Evolutionary conservation across 92 coral and sea anemone species (phyloP).

Genomic region (Bergia sp.): DNA sequence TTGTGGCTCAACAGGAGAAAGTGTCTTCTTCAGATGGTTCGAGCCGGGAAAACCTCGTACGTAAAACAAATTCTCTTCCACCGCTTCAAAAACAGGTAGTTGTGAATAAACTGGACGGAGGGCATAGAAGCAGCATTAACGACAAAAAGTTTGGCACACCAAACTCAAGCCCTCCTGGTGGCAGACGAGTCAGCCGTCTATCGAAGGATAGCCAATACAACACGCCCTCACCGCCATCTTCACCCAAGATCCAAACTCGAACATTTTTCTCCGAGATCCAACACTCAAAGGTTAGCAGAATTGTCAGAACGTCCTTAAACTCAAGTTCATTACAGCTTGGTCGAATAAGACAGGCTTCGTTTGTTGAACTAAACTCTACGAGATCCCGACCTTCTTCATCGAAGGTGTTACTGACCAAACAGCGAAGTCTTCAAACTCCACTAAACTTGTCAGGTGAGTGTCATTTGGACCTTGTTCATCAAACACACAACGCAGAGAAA

Average conservation of each 20-base stretch:
- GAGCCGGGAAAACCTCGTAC: not conserved
- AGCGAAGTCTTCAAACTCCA: constrained; percentile 17
- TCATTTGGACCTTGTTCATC: constrained; percentile 9
- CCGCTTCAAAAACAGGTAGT: constrained; percentile 13
- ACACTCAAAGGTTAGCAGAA: not conserved
- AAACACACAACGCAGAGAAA: constrained; percentile 11
- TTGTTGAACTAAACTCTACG: not conserved
- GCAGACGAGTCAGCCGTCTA: not conserved
- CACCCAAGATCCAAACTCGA: constrained; percentile 7
- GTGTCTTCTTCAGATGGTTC: not conserved
- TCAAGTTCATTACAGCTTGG: not conserved
- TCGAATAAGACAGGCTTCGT: not conserved
- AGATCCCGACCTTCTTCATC: not conserved
- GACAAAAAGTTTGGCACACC: not conserved
- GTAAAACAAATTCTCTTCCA: constrained; percentile 16
- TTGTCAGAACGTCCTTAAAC: not conserved
- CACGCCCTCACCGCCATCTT: constrained; percentile 9
- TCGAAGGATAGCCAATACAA: not conserved
- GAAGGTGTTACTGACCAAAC: constrained; percentile 4
- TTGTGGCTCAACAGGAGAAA: not conserved
- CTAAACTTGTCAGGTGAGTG: not conserved
- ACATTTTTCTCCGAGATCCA: not conserved
- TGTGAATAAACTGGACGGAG: not conserved
- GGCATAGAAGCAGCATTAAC: not conserved
- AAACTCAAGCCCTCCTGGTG: not conserved